Percentiles rank a stretch among this genome's conserved stretches.
Conservation (phyloP, 2,888 invertebrate genomes). For the Perdita meconis region DNA sequence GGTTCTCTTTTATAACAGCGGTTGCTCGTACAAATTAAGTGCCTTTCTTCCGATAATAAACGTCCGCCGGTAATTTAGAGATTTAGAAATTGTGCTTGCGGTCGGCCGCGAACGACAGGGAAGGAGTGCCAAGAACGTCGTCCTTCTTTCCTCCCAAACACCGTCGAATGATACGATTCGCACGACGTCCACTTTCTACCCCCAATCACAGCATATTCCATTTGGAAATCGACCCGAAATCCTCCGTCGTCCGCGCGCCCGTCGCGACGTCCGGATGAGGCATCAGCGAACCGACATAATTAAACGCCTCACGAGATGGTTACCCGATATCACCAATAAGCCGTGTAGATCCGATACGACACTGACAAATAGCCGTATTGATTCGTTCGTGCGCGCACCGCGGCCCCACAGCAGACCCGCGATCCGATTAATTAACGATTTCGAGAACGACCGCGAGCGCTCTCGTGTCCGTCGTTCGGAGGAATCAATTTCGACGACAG, state of each 20-base stretch:
- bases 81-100: constrained; percentile 69
- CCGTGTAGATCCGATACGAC: constrained; percentile 54
- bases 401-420: neutral
- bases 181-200: constrained; percentile 27
- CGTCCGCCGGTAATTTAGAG: constrained; percentile 70
- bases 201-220: too few species aligned
- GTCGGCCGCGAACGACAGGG: constrained; percentile 22
- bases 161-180: constrained; percentile 31
- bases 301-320: constrained; percentile 49
- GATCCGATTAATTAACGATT: constrained; percentile 59
- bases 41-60: constrained; percentile 72
- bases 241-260: neutral
- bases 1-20: constrained; percentile 66
- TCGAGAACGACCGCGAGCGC: constrained; percentile 36
- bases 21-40: constrained; percentile 72
- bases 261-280: constrained; percentile 42
- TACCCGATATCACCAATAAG: constrained; percentile 55
- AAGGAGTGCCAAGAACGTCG: constrained; percentile 25
- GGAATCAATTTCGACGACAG: constrained; percentile 54
- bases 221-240: too few species aligned
- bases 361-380: constrained; percentile 59
- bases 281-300: constrained; percentile 47
- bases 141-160: constrained; percentile 11
- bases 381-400: constrained; percentile 43
- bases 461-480: constrained; percentile 24